A percentile compares a stretch with the other conserved stretches of the same genome.
phyloP scores from a whole-genome alignment of 2,888 invertebrate species.

The Micropterix aruncella region DNA sequence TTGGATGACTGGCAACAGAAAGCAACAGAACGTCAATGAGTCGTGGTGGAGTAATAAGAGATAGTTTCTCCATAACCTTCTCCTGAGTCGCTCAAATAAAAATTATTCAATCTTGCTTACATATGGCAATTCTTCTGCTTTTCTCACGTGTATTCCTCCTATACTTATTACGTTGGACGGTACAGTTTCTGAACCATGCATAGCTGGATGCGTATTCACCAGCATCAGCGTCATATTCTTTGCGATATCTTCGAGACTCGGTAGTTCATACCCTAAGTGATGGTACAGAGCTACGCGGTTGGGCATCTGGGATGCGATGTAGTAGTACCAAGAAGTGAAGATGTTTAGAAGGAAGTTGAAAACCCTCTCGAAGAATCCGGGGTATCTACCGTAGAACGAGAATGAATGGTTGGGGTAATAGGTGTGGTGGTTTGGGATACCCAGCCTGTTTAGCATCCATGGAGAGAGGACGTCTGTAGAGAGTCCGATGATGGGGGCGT shows the following conservation, averaged over 20 bases:
- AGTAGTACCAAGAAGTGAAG: slow-evolving; percentile 32
- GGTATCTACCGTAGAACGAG: slow-evolving; percentile 29
- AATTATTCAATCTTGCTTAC: too few relatives aligned
- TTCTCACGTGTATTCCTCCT: slow-evolving; percentile 46
- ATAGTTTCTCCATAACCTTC: too few relatives aligned
- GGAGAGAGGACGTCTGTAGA: slow-evolving; percentile 39
- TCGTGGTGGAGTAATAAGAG: too few relatives aligned
- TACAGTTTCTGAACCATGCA: slow-evolving; percentile 41
- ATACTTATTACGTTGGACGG: slow-evolving; percentile 49
- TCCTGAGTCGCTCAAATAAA: too few relatives aligned
- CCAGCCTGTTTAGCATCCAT: slow-evolving; percentile 36
- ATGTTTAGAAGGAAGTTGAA: slow-evolving; percentile 29
- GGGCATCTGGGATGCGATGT: slow-evolving; percentile 28
- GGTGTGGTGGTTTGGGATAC: slow-evolving; percentile 36
- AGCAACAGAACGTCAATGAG: too few relatives aligned
- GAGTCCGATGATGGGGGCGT: slow-evolving; percentile 46
- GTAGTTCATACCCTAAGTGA: slow-evolving; percentile 36
- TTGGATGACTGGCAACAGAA: too few relatives aligned
- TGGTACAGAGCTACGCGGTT: slow-evolving; percentile 32
- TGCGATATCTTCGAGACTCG: slow-evolving; percentile 39
- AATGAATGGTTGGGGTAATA: slow-evolving; percentile 27
- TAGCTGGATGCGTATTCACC: slow-evolving; percentile 50
- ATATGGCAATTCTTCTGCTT: slow-evolving; percentile 32
- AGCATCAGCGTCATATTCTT: slow-evolving; percentile 42
- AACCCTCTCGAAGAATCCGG: slow-evolving; percentile 32